A percentile compares a stretch with the other conserved stretches of the same genome.
Conservation (phyloP, 2,888 invertebrate genomes). For the Axea sp. region DNA sequence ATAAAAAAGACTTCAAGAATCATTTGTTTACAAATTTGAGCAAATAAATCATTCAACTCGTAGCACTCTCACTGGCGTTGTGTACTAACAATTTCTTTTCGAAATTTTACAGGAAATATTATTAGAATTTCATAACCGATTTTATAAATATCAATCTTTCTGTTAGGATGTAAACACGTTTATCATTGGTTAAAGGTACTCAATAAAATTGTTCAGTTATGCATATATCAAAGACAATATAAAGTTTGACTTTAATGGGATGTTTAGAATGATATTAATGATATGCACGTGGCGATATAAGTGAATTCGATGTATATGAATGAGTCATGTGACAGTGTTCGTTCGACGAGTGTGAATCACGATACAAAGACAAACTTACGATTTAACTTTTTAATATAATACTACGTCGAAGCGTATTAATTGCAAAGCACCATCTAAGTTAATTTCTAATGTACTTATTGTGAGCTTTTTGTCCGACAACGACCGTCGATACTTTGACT, state of each 20-base stretch:
- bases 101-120: too few relatives aligned
- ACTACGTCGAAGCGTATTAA: constrained; percentile 70
- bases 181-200: too few relatives aligned
- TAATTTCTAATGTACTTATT: constrained; percentile 66
- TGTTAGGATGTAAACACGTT: too few relatives aligned
- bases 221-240: constrained; percentile 12
- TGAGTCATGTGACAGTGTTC: constrained; percentile 60
- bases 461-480: constrained; percentile 62
- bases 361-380: constrained; percentile 19
- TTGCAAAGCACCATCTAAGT: constrained; percentile 72
- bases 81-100: constrained; percentile 53
- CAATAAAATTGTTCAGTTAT: too few relatives aligned
- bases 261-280: constrained; percentile 42
- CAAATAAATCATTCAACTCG: constrained; percentile 32
- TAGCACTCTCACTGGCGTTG: constrained; percentile 29
- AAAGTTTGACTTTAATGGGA: constrained; percentile 11
- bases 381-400: constrained; percentile 27
- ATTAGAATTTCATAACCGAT: too few relatives aligned
- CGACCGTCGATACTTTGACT: constrained; percentile 32
- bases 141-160: too few relatives aligned
- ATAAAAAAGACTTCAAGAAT: constrained; percentile 4
- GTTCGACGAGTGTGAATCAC: constrained; percentile 49
- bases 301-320: constrained; percentile 70
- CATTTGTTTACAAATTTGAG: constrained; percentile 38
- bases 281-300: constrained; percentile 56